Evolutionary conservation across 2,113 vertebrate genomes (phyloP), one percentile per base, ranked within the genome.

Genomic region (Gallinago jamesoni): DNA sequence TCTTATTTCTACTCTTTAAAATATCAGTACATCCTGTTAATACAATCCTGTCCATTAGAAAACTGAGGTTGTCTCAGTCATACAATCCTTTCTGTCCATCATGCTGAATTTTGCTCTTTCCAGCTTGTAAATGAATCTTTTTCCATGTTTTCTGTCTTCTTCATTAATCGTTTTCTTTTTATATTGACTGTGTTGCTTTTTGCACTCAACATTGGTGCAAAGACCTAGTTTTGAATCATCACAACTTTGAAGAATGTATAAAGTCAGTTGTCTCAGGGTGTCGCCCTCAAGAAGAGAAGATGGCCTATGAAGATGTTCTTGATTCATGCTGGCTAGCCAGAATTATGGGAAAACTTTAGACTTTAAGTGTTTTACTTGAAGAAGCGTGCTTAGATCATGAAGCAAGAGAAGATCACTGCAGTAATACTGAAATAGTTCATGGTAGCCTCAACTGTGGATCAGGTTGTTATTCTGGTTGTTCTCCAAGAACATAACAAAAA

Each of bases 1-100:
- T 88, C 33, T 90, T 79, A 57, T 59, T 90, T 83, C 67, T 94
- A 25, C 50, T 59, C 48, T 59, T 79, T 43, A 93, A 95, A 96
- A 70, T 87, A 77, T 15, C 59, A 41, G 23, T 84, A 53, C 35
- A 45, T 77, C 74, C 69, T 87, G 60, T 91, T 95, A 84, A 69
- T 83, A n/a, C 74, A 81, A 82, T 89, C 18, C 73, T 70, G 60
- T 87, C 39, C 48, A 31, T 80, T 91, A 88, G 39, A 79, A 92
- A 84, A 43, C 63, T 22, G 57, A 76, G 57, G 57, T 89, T 30
- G 33, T 78, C 83, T 88, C 63, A 39, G 55, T 89, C 68, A 43
- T 75, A 33, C 77, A 93, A 37, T 93, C 67, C n/a, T 72, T 85
- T 86, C 47, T 79, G 17, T 84, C 67, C 64, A n/a, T 69, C 68